Evolutionary conservation across 2,888 invertebrate species (phyloP).

Genomic region (Clunio marinus): DNA sequence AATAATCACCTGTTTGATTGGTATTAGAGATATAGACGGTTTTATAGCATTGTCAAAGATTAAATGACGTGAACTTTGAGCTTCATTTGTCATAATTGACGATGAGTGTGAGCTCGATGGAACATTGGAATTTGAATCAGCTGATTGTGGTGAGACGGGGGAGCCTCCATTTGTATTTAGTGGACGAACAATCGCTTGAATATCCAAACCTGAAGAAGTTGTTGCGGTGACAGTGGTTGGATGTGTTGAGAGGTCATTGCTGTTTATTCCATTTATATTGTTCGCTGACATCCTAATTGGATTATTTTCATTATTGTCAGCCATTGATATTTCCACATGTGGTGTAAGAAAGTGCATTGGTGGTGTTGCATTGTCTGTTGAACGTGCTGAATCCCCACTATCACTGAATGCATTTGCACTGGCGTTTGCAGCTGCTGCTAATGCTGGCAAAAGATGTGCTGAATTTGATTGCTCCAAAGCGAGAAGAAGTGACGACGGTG

Average conservation of each 20-base stretch:
- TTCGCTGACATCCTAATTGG: neutral
- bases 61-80: slow-evolving; percentile 44
- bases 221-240: slow-evolving; percentile 40
- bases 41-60: slow-evolving; percentile 58
- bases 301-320: slow-evolving; percentile 66
- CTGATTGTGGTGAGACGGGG: slow-evolving; percentile 75
- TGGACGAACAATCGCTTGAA: slow-evolving; percentile 40
- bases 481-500: slow-evolving; percentile 65
- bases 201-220: slow-evolving; percentile 41
- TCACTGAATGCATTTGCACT: slow-evolving; percentile 66
- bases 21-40: slow-evolving; percentile 80
- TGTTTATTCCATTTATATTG: slow-evolving; percentile 10
- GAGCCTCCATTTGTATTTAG: slow-evolving; percentile 46
- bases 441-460: slow-evolving; percentile 55
- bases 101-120: slow-evolving; percentile 66
- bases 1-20: slow-evolving; percentile 67
- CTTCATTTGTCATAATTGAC: slow-evolving; percentile 51
- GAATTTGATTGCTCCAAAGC: slow-evolving; percentile 62
- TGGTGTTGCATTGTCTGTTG: slow-evolving; percentile 81
- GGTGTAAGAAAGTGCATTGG: slow-evolving; percentile 89
- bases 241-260: slow-evolving; percentile 38
- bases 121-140: slow-evolving; percentile 69
- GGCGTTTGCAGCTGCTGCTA: slow-evolving; percentile 53
- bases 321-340: slow-evolving; percentile 86
- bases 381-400: slow-evolving; percentile 77